A percentile compares a stretch with the other conserved stretches of the same genome.
phyloP scores from a whole-genome alignment of 2,113 vertebrate species.

The Chitala chitala region DNA sequence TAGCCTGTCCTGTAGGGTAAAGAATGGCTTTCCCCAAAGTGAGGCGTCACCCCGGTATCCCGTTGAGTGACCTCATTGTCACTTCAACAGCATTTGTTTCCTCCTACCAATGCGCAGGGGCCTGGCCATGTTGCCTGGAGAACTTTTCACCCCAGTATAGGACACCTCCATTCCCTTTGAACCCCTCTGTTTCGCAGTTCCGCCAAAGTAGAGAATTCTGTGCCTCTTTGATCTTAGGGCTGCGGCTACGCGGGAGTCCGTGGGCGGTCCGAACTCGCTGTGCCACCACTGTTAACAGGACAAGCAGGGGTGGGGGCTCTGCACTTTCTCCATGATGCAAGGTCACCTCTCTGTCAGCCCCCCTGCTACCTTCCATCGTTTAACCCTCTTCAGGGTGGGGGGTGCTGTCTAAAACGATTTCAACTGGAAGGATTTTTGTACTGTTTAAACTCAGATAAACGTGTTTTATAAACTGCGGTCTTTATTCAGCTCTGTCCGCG shows the following conservation, averaged over 20 bases:
- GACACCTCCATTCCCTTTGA: background rate
- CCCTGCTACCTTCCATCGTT: background rate
- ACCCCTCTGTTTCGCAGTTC: background rate
- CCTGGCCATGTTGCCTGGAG: background rate
- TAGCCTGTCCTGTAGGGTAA: too few relatives aligned
- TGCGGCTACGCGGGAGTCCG: background rate
- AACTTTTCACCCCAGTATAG: background rate
- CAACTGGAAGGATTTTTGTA: background rate
- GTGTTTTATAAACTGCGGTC: conserved; percentile 24
- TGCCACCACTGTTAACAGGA: background rate
- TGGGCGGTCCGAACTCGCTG: background rate
- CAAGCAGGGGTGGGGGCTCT: background rate
- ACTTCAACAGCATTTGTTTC: background rate
- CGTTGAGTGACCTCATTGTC: background rate
- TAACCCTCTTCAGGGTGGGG: background rate
- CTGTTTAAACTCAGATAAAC: conserved; percentile 22
- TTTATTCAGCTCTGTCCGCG: conserved; percentile 21
- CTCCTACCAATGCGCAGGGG: background rate
- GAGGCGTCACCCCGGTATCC: background rate
- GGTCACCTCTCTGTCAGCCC: background rate
- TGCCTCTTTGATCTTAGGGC: background rate
- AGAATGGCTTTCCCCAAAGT: background rate
- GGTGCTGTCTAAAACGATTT: background rate
- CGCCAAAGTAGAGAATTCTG: background rate
- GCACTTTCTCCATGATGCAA: background rate